Evolutionary conservation across 2,888 invertebrate species (phyloP).

Genomic region (Himalopsyche tibetana): DNA sequence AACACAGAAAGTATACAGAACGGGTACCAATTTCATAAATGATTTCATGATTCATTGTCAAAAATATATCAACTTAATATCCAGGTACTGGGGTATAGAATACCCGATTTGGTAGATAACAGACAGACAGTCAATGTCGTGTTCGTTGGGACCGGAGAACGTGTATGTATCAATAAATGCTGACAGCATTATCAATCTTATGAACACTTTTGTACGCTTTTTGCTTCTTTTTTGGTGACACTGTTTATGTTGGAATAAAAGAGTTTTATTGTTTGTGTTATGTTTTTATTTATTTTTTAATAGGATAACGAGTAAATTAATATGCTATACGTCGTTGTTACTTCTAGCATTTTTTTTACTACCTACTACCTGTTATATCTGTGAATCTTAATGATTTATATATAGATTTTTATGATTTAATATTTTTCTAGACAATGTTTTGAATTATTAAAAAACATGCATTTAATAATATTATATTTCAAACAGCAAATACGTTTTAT

Average conservation of each 20-base stretch:
- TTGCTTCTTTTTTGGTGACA: conserved; percentile 46
- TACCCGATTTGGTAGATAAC: conserved; percentile 4
- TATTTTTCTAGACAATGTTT: background rate
- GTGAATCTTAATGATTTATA: background rate
- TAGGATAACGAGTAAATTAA: conserved; percentile 36
- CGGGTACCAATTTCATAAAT: too few species aligned
- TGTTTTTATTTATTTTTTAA: conserved; percentile 34
- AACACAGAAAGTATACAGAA: too few species aligned
- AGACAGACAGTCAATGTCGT: background rate
- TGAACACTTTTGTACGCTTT: conserved; percentile 32
- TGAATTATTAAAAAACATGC: too few species aligned
- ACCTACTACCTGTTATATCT: background rate
- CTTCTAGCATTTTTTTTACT: background rate
- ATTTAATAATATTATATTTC: too few species aligned
- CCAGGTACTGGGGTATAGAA: background rate
- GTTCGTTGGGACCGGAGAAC: conserved; percentile 1
- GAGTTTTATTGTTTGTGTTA: conserved; percentile 33
- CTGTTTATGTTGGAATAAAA: conserved; percentile 39
- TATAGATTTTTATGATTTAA: background rate
- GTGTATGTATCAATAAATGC: conserved; percentile 59
- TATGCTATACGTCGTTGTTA: conserved; percentile 7
- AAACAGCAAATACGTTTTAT: too few species aligned
- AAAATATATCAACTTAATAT: too few species aligned
- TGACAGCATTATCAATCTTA: conserved; percentile 59
- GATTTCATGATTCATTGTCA: too few species aligned